Conservation (phyloP, 2,888 invertebrate species). For the Cybosia mesomella region DNA sequence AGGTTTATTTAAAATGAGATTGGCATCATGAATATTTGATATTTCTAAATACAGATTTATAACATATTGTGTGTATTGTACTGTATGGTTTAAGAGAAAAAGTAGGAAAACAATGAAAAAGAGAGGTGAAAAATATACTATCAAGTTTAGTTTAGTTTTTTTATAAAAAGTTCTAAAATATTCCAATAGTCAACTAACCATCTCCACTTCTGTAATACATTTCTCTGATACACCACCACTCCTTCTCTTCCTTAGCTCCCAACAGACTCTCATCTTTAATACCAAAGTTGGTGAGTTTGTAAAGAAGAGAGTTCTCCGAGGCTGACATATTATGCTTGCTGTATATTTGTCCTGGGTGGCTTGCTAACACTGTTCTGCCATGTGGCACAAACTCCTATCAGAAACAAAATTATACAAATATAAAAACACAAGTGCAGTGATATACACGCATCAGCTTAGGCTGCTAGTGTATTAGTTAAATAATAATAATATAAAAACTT, state of each 20-base stretch:
- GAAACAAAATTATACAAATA: background rate
- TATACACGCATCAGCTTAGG: too few species aligned
- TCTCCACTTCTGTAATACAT: constrained; percentile 70
- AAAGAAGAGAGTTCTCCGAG: constrained; percentile 89
- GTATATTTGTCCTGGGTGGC: constrained; percentile 91
- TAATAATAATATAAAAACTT: too few species aligned
- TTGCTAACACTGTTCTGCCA: constrained; percentile 92
- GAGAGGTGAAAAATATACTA: background rate
- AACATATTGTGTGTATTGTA: too few species aligned
- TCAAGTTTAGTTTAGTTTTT: too few species aligned
- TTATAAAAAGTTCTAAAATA: too few species aligned
- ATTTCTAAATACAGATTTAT: too few species aligned
- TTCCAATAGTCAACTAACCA: constrained; percentile 60
- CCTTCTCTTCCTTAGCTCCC: constrained; percentile 87
- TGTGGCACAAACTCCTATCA: constrained; percentile 94
- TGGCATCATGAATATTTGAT: background rate
- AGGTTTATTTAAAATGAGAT: background rate
- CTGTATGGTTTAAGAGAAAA: background rate
- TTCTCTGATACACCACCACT: constrained; percentile 83
- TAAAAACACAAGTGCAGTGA: too few species aligned
- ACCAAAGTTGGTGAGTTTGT: constrained; percentile 92
- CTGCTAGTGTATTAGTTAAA: too few species aligned
- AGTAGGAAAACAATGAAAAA: too few species aligned
- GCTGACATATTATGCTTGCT: constrained; percentile 81
- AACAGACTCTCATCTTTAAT: constrained; percentile 89